Conservation (phyloP, 2,797 vertebrate species). For the Gallinago stenura region DNA sequence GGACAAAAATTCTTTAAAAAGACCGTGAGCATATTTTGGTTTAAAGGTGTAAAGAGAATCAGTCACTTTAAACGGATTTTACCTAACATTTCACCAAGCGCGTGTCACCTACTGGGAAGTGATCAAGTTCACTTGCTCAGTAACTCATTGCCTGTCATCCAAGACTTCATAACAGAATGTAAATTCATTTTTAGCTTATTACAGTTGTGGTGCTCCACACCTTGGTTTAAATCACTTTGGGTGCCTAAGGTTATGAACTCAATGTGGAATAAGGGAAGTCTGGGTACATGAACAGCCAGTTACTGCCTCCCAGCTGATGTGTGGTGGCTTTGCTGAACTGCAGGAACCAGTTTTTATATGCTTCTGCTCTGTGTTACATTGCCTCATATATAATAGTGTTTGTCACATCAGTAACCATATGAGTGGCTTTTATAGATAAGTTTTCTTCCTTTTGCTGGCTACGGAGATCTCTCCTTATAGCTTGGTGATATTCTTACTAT, state of each 20-base stretch:
- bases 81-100: background rate
- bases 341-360: background rate
- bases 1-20: background rate
- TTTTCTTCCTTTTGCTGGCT: background rate
- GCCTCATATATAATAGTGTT: background rate
- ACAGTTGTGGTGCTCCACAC: background rate
- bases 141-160: background rate
- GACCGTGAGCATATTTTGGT: background rate
- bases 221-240: background rate
- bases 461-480: background rate
- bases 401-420: background rate
- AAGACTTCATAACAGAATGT: background rate
- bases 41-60: background rate
- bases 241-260: background rate
- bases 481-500: background rate
- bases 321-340: background rate
- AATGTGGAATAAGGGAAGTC: background rate
- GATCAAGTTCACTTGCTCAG: background rate
- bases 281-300: background rate
- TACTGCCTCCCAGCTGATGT: background rate
- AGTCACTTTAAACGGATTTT: background rate
- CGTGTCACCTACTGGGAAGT: background rate
- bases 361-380: background rate
- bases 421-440: background rate
- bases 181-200: background rate